These are phyloP conservation scores for Diarsia rubi DNA, from an alignment of 2,888 invertebrate genomes.

Conservation along the genomic window DNA sequence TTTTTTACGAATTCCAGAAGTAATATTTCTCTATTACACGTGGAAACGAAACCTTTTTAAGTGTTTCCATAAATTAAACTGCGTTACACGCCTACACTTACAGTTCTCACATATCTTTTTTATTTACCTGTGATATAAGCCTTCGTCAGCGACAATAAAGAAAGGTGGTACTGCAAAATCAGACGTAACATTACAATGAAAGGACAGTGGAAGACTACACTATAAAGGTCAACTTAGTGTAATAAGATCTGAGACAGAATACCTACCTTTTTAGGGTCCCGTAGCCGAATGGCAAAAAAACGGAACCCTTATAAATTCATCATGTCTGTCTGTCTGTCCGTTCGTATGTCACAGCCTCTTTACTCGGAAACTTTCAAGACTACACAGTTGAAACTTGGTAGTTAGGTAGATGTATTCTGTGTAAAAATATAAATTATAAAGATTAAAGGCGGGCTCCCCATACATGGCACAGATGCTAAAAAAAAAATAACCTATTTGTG, in stretches of 20 bases:
- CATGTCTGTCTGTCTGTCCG: too few species aligned
- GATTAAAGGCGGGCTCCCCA: too few species aligned
- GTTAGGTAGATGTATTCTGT: too few species aligned
- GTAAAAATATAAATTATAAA: too few species aligned
- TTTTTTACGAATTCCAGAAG: background rate
- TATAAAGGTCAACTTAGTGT: constrained; percentile 4
- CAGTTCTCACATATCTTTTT: background rate
- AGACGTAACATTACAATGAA: background rate
- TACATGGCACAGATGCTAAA: too few species aligned
- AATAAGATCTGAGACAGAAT: constrained; percentile 4
- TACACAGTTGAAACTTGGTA: too few species aligned
- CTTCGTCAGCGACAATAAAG: background rate
- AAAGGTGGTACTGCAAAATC: background rate
- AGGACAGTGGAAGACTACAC: background rate
- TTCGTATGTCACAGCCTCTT: too few species aligned
- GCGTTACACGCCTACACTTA: background rate
- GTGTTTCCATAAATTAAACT: background rate
- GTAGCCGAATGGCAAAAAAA: too few species aligned
- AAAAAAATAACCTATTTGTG: too few species aligned
- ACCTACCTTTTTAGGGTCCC: background rate
- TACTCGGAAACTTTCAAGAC: too few species aligned
- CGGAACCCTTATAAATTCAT: too few species aligned
- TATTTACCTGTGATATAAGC: background rate
- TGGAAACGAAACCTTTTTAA: background rate
- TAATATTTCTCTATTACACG: background rate